These are phyloP conservation scores for Actias luna DNA, from an alignment of 2,888 invertebrate genomes.

Conservation along the genomic window DNA sequence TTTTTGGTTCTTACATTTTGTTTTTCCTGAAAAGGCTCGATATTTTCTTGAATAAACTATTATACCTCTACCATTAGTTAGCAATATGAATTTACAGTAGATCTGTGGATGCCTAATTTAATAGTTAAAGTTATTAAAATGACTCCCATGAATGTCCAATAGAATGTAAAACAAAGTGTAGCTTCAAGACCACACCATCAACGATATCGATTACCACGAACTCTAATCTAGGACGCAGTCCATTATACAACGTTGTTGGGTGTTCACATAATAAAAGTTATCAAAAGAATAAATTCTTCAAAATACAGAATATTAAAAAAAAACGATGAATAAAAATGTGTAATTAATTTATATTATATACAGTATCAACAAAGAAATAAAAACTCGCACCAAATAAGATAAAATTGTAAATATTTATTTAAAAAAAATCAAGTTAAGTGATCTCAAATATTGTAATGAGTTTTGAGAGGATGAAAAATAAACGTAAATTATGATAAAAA, in stretches of 20 bases:
- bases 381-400: constrained; percentile 17
- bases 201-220: neutral
- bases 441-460: constrained; percentile 34
- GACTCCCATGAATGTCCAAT: neutral
- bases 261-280: neutral
- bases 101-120: no score
- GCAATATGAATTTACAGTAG: no score
- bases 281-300: neutral
- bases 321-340: no score
- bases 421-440: constrained; percentile 25
- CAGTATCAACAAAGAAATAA: neutral
- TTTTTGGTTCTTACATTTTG: no score
- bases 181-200: neutral
- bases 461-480: constrained; percentile 27
- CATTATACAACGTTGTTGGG: neutral
- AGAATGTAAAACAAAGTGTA: neutral
- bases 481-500: constrained; percentile 24
- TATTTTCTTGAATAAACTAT: no score
- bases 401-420: constrained; percentile 35
- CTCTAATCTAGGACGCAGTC: no score
- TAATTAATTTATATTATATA: no score
- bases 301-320: neutral
- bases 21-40: no score
- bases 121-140: neutral
- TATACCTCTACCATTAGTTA: no score